Percentiles rank a stretch among this genome's conserved stretches.
These are phyloP conservation scores for Parelbella ahira DNA, from an alignment of 2,888 invertebrate species.

Conservation along the genomic window DNA sequence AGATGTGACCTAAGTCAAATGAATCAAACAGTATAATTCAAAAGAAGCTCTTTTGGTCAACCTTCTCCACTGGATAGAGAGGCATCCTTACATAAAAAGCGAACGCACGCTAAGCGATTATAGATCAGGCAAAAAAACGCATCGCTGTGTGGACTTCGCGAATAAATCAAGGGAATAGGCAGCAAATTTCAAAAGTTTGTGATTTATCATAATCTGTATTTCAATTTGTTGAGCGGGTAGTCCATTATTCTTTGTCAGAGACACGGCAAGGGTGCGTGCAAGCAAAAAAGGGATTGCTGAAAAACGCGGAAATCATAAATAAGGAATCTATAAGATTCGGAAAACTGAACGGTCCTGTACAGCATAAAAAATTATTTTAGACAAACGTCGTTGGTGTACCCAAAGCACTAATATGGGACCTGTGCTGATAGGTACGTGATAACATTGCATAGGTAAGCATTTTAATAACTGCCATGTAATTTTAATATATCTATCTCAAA, in stretches of 20 bases:
- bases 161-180: constrained; percentile 70
- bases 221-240: constrained; percentile 71
- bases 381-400: too few relatives aligned
- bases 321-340: constrained; percentile 27
- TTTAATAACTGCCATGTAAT: too few relatives aligned
- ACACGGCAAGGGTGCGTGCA: constrained; percentile 69
- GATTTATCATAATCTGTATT: constrained; percentile 78
- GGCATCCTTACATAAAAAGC: too few relatives aligned
- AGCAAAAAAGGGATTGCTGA: constrained; percentile 49
- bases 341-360: not conserved
- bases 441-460: too few relatives aligned
- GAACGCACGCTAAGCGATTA: constrained; percentile 13
- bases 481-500: too few relatives aligned
- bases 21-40: too few relatives aligned
- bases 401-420: too few relatives aligned
- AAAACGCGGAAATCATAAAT: constrained; percentile 40
- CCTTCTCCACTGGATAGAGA: too few relatives aligned
- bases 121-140: constrained; percentile 42
- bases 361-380: not conserved
- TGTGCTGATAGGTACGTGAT: too few relatives aligned
- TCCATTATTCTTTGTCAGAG: constrained; percentile 77
- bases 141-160: constrained; percentile 58
- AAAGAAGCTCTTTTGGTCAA: too few relatives aligned
- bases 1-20: too few relatives aligned
- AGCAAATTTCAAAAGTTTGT: constrained; percentile 76